Evolutionary conservation across 1,140 invertebrate species (phyloP).

Genomic region (Aculops lycopersici): DNA sequence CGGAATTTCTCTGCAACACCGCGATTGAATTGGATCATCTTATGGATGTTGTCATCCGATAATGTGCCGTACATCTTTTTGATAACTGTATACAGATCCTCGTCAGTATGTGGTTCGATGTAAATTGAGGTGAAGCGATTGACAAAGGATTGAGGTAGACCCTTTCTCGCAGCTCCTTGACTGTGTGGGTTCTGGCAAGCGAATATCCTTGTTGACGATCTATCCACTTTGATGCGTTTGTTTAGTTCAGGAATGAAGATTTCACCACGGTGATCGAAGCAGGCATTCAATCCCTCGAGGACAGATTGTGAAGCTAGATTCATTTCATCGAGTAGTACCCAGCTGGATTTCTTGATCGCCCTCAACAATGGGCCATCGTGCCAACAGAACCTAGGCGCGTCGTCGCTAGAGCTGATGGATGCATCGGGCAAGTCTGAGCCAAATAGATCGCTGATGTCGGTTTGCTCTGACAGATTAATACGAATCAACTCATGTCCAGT

Average conservation of each 20-base stretch:
- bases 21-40: constrained; percentile 50
- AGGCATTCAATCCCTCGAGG: constrained; percentile 86
- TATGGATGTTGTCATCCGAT: constrained; percentile 20
- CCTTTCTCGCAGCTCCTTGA: constrained; percentile 75
- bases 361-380: constrained; percentile 72
- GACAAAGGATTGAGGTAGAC: constrained; percentile 76
- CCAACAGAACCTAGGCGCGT: constrained; percentile 62
- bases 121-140: constrained; percentile 76
- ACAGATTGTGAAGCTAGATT: constrained; percentile 95
- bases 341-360: constrained; percentile 56
- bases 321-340: constrained; percentile 92
- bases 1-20: constrained; percentile 26
- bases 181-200: constrained; percentile 90
- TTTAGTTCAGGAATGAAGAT: constrained; percentile 79
- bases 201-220: constrained; percentile 43
- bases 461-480: constrained; percentile 95
- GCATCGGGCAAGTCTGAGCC: constrained; percentile 84
- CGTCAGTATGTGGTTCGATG: constrained; percentile 36
- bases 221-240: constrained; percentile 38
- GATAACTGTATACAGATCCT: constrained; percentile 34
- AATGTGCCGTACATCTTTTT: constrained; percentile 18
- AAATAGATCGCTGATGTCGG: constrained; percentile 86
- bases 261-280: constrained; percentile 83
- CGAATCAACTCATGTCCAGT: constrained; percentile 46
- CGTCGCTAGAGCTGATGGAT: constrained; percentile 21